These are phyloP conservation scores for Tapirus terrestris DNA, from an alignment of 2,113 vertebrate species.

Conservation along the genomic window DNA sequence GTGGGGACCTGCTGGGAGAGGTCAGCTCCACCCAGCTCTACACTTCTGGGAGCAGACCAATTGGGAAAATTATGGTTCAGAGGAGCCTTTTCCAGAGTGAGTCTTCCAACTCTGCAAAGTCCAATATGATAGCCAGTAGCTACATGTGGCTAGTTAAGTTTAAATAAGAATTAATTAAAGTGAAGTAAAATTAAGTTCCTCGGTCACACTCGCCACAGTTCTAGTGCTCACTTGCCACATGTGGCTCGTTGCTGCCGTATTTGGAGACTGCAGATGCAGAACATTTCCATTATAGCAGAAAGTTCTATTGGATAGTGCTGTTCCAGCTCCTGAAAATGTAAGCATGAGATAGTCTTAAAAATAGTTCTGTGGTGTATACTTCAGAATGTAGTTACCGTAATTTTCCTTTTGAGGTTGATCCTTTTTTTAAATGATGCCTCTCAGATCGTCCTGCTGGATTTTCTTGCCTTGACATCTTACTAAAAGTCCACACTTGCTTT, in stretches of 20 bases:
- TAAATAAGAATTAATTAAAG: constrained; percentile 52
- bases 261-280: background rate
- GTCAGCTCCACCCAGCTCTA: background rate
- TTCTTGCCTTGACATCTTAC: constrained; percentile 31
- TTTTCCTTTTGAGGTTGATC: constrained; percentile 16
- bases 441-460: background rate
- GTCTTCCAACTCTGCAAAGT: background rate
- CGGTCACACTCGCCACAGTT: background rate
- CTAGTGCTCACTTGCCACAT: background rate
- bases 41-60: background rate
- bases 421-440: background rate
- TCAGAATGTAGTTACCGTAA: background rate
- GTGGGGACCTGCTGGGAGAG: background rate
- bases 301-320: background rate
- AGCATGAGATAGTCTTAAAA: constrained; percentile 9
- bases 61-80: background rate
- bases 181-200: constrained; percentile 9
- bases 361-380: background rate
- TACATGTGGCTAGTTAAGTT: background rate
- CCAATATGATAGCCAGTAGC: background rate
- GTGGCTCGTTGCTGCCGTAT: background rate
- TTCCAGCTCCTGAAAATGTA: constrained; percentile 29
- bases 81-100: background rate
- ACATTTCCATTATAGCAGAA: background rate
- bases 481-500: constrained; percentile 7